A percentile compares a stretch with the other conserved stretches of the same genome.
Conservation (phyloP, 1,140 invertebrate genomes). For the Nephotettix cincticeps region DNA sequence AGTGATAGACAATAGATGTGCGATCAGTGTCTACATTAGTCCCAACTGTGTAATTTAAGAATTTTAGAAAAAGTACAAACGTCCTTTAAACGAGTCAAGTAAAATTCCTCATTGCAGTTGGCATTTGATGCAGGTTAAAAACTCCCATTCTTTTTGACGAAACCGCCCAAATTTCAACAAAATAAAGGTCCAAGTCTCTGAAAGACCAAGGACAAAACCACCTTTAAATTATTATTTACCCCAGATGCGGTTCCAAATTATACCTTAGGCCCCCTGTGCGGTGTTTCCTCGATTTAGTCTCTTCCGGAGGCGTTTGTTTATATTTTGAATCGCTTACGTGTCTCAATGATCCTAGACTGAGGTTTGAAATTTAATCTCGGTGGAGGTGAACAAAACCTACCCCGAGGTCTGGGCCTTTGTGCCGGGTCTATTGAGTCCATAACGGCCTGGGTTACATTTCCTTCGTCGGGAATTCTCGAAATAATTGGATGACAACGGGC, state of each 20-base stretch:
- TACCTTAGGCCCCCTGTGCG: neutral
- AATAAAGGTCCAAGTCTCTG: too few relatives aligned
- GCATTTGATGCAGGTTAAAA: too few relatives aligned
- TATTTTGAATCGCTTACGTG: conserved; percentile 1
- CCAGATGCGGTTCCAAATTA: conserved; percentile 10
- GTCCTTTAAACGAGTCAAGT: too few relatives aligned
- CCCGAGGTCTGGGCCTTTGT: conserved; percentile 6
- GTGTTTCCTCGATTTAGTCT: neutral
- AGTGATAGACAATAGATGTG: too few relatives aligned
- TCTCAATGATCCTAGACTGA: neutral
- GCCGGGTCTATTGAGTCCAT: conserved; percentile 5
- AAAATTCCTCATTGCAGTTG: too few relatives aligned
- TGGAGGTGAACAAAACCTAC: neutral
- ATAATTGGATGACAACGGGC: conserved; percentile 18
- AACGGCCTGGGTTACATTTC: conserved; percentile 20
- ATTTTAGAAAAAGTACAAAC: too few relatives aligned
- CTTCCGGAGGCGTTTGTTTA: conserved; percentile 19
- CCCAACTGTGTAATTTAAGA: too few relatives aligned
- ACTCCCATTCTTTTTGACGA: too few relatives aligned
- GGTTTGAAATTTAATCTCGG: conserved; percentile 4
- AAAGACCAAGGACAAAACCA: too few relatives aligned
- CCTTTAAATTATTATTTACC: conserved; percentile 9
- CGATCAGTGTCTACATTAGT: too few relatives aligned
- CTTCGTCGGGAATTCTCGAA: conserved; percentile 5
- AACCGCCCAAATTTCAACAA: too few relatives aligned